Percentiles rank a stretch among this genome's conserved stretches.
These are phyloP conservation scores for Threskiornis aethiopicus DNA, from an alignment of 2,797 vertebrate genomes.

Conservation along the genomic window DNA sequence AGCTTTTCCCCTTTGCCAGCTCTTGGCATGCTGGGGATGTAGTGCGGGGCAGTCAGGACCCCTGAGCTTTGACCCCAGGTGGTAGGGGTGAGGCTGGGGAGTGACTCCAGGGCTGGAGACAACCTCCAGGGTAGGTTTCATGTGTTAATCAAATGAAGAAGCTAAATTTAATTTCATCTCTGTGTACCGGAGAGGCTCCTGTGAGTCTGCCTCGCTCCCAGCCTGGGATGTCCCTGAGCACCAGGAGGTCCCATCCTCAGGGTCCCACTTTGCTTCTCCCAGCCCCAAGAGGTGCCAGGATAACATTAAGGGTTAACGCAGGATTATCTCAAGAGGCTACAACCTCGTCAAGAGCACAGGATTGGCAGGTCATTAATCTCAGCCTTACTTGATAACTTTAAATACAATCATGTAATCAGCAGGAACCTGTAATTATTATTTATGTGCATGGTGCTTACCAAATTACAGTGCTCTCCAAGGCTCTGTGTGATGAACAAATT, in stretches of 20 bases:
- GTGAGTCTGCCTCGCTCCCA: neutral
- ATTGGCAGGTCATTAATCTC: conserved; percentile 23
- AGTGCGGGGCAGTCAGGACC: neutral
- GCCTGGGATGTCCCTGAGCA: neutral
- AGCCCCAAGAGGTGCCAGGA: neutral
- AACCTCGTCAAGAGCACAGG: neutral
- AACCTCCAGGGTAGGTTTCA: neutral
- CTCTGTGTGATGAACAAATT: conserved; percentile 30
- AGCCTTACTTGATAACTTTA: conserved; percentile 6
- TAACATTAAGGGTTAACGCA: neutral
- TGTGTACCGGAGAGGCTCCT: neutral
- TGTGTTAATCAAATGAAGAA: neutral
- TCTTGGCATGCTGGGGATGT: neutral
- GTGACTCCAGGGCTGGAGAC: neutral
- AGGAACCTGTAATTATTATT: conserved; percentile 37
- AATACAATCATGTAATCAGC: conserved; percentile 41
- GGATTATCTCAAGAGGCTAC: neutral
- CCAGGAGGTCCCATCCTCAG: rapidly evolving
- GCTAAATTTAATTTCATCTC: neutral
- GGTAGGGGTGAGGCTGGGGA: neutral
- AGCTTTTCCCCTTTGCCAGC: neutral
- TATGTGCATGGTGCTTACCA: conserved; percentile 21
- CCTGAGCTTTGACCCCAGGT: neutral
- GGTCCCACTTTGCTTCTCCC: neutral
- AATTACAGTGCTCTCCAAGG: conserved; percentile 20